phyloP scores from a whole-genome alignment of 1,140 invertebrate genomes.

The Psilanteris sp. region DNA sequence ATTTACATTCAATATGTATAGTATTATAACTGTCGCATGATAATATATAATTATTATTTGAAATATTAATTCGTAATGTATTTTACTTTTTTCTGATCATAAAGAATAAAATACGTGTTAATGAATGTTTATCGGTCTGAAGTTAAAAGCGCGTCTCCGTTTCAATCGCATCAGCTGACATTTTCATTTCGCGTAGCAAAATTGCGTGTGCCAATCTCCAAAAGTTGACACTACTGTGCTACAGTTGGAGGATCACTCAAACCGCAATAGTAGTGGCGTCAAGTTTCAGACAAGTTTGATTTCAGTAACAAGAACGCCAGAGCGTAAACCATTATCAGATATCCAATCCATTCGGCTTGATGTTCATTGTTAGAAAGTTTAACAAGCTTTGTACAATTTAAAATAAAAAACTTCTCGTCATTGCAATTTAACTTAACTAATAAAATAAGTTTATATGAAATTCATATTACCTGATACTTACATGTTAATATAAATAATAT shows the following conservation, averaged over 20 bases:
- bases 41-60: constrained; percentile 1
- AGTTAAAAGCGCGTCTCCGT: background rate
- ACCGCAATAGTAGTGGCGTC: constrained; percentile 58
- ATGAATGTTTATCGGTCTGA: constrained; percentile 11
- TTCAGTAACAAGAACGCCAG: constrained; percentile 61
- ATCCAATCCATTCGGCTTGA: constrained; percentile 63
- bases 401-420: constrained; percentile 60
- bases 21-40: too few species aligned
- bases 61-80: background rate
- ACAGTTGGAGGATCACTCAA: constrained; percentile 55
- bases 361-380: constrained; percentile 63
- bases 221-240: constrained; percentile 50
- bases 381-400: constrained; percentile 63
- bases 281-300: constrained; percentile 66
- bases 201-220: constrained; percentile 54
- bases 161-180: constrained; percentile 36
- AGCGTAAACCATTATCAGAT: constrained; percentile 65
- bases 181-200: constrained; percentile 44
- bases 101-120: background rate
- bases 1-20: too few species aligned
- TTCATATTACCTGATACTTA: too few species aligned
- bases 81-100: background rate
- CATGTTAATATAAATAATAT: too few species aligned
- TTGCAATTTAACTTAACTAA: constrained; percentile 59
- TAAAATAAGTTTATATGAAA: constrained; percentile 41